Evolutionary conservation across 2,888 invertebrate genomes (phyloP), one percentile per base, ranked within the genome.

Genomic region (Cheilosia variabilis): DNA sequence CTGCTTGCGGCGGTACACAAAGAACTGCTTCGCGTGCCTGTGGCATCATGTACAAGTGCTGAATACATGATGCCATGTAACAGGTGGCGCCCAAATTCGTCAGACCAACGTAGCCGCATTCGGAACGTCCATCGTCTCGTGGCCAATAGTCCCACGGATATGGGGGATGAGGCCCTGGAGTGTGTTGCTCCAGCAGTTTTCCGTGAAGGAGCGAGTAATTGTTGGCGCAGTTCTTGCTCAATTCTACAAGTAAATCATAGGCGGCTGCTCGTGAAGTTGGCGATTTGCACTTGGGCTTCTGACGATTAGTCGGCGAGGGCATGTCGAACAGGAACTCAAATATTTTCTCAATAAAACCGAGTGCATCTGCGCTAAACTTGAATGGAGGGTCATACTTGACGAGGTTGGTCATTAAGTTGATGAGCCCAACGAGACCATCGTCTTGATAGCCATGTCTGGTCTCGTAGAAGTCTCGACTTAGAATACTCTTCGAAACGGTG

Each of bases 111-210:
- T 97, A 98, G 13, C 98, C 98, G 91, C 98, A 98, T 90, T 97
- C 97, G 0, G 98, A 96, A 1, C 98, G 94, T 0, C 98, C 97
- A 91, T 98, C 98, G 90, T 98, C 98, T 83, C 97, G 96, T 2
- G 98, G 98, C 98, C 98, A 98, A 92, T 98, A 98, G 92, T 98
- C 98, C 98, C 98, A 98, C 0, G 97, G 97, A 93, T 98, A 98
- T 0, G 97, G 95, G 1, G 96, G 95, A 90, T 96, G 96, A 0
- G 96, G 95, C 6, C 96, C 95, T 19, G 97, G 96, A 88, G 96
- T 96, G 90, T 98, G 98, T 89, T 98, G 98, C 4, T 95, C 94
- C 91, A 98, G 93, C 47, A 98, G 93, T 89, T 96, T 97, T 63
- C 95, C 94, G 89, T 98, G 97, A 37, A 98, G 93, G 87, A 96